Conservation (phyloP, 2,888 invertebrate species). For the Crepidodera aurea region DNA sequence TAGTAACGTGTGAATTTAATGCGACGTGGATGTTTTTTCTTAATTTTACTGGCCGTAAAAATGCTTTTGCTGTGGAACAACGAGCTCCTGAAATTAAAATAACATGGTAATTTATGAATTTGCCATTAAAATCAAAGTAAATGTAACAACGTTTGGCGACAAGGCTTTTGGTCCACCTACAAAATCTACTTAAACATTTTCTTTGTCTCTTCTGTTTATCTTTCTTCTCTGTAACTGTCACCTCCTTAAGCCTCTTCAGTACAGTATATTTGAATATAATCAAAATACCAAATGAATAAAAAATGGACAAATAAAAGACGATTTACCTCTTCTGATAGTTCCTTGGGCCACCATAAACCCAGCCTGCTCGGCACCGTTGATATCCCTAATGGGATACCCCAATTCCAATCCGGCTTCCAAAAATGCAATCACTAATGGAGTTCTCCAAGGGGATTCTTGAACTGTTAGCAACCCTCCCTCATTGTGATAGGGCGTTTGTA, state of each 20-base stretch:
- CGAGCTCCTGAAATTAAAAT: constrained; percentile 69
- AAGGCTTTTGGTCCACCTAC: no score
- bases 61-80: constrained; percentile 89
- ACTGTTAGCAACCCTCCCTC: constrained; percentile 76
- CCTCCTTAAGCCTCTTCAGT: no score
- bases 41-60: constrained; percentile 78
- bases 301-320: no score
- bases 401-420: constrained; percentile 83
- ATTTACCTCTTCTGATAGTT: constrained; percentile 76
- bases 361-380: constrained; percentile 81
- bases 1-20: constrained; percentile 80
- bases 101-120: no score
- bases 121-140: no score
- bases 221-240: no score
- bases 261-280: no score
- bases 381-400: constrained; percentile 77
- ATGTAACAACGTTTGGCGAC: no score
- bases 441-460: constrained; percentile 86
- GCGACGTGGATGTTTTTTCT: constrained; percentile 83
- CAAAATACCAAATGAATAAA: no score
- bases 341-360: constrained; percentile 88
- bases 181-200: no score
- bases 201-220: no score
- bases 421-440: constrained; percentile 82
- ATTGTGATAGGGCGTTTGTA: constrained; percentile 73